Percentiles rank a stretch among this genome's conserved stretches.
phyloP scores from a whole-genome alignment of 1,140 invertebrate species.

The Sesamia nonagrioides region DNA sequence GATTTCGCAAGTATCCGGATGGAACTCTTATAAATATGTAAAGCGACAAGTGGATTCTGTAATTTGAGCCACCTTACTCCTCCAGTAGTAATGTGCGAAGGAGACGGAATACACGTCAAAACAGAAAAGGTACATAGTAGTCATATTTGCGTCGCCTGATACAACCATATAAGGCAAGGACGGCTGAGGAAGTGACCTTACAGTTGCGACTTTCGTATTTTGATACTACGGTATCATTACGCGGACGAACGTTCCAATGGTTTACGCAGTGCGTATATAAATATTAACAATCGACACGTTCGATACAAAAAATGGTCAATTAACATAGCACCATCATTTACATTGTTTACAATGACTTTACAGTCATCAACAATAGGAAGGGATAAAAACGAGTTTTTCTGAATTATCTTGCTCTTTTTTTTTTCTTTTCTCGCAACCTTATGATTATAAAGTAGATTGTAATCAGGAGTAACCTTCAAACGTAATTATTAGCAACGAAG shows the following conservation, averaged over 20 bases:
- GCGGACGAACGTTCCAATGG: constrained; percentile 26
- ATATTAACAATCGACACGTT: constrained; percentile 42
- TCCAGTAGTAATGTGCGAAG: constrained; percentile 40
- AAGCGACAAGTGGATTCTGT: constrained; percentile 45
- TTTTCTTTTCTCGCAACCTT: neutral
- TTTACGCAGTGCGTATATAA: constrained; percentile 36
- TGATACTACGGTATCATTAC: constrained; percentile 49
- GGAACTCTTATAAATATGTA: constrained; percentile 36
- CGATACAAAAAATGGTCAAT: constrained; percentile 32
- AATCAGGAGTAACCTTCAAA: neutral
- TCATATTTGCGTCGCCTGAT: constrained; percentile 63
- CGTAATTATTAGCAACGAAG: neutral
- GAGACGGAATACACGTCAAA: constrained; percentile 41
- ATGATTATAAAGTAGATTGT: neutral
- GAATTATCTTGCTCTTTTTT: neutral
- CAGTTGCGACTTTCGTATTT: constrained; percentile 68
- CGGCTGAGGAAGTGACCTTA: constrained; percentile 71
- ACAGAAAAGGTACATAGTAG: constrained; percentile 46
- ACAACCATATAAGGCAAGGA: constrained; percentile 74
- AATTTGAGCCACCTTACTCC: constrained; percentile 25
- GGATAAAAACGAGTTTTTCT: neutral
- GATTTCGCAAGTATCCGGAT: constrained; percentile 47
- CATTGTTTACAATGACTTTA: constrained; percentile 9
- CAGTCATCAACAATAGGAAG: neutral
- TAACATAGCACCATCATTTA: constrained; percentile 7